Base-by-base conservation (phyloP, 1,140 invertebrate species). In the Oscheius sp. region DNA sequence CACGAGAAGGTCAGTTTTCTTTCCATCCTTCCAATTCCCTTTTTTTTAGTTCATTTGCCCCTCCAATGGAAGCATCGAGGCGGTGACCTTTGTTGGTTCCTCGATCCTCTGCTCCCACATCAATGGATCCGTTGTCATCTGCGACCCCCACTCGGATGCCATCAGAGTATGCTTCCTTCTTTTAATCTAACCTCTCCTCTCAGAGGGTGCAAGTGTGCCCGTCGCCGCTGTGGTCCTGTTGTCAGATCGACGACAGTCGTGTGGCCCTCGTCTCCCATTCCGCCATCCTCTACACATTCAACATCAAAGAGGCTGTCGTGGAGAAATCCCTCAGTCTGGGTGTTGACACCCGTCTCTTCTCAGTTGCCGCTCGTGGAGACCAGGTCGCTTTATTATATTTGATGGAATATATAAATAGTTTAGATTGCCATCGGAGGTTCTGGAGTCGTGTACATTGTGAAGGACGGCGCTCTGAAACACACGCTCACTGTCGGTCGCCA, bases 171-270 rank as follows among this genome's bases (percentile, higher is more conserved):
- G 49, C 28, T 10, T 34, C 26, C 0, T n/a, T 63, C 35, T 29
- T 32, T 29, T 0, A 15, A 36, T 63, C 38, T 0, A 59, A 59
- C 13, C 29, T 63, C 36, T 1, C 32, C 10, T 63, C 35, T 63
- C 31, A 71, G 52, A 46, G 69, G 34, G 58, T 71, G 23, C 69
- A 71, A 64, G 52, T 71, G 1, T 71, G 52, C 4, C 52, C 69
- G 18, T 62, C 69, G 1, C 58, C 69, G 0, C 36, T 71, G 1
- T 71, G 69, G 69, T 20, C 36, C 13, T 59, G 32, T 18, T 71
- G 69, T 52, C 29, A 34, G 15, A 42, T 61, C 29, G n/a, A 29
- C 1, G 20, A 28, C 2, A 28, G 18, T 0, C 32, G 3, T 0
- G 38, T 64, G 7, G 59, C 59, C 3, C 28, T 71, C 32, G 58